phyloP scores from a whole-genome alignment of 2,888 invertebrate species.

The Drosophila affinis region DNA sequence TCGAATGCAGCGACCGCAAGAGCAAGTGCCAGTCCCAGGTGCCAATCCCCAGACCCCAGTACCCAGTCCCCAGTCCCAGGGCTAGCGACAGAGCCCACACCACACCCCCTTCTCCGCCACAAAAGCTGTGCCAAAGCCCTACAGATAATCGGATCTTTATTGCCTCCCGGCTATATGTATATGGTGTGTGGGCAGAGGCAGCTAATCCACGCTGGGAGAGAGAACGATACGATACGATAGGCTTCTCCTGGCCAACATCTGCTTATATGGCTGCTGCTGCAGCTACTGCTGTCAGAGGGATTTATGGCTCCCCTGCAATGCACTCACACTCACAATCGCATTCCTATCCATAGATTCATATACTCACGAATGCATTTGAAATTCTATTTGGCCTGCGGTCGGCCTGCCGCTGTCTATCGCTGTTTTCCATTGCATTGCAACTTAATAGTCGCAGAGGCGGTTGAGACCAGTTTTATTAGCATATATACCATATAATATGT shows the following conservation, averaged over 20 bases:
- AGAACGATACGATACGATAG: background rate
- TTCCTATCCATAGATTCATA: background rate
- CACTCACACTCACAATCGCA: conserved; percentile 27
- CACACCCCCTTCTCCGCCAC: too few species aligned
- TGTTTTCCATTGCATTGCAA: conserved; percentile 33
- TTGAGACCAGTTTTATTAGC: conserved; percentile 53
- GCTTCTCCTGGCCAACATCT: conserved; percentile 5
- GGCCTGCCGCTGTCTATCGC: conserved; percentile 9
- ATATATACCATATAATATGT: conserved; percentile 37
- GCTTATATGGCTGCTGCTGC: conserved; percentile 30
- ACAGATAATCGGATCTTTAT: conserved; percentile 40
- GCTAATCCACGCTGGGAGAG: conserved; percentile 5
- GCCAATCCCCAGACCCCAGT: background rate
- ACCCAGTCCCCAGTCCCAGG: background rate
- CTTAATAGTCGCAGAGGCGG: conserved; percentile 41
- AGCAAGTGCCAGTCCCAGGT: conserved; percentile 37
- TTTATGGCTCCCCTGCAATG: conserved; percentile 33
- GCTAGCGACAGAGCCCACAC: conserved; percentile 37
- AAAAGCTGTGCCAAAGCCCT: conserved; percentile 53
- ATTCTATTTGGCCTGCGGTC: conserved; percentile 44
- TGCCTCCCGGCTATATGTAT: conserved; percentile 3
- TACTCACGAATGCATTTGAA: conserved; percentile 32
- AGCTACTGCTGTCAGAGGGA: conserved; percentile 25
- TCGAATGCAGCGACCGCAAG: conserved; percentile 47
- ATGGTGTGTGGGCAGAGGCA: conserved; percentile 13